phyloP scores from a whole-genome alignment of 2,113 vertebrate genomes.

The Stomatorhinus ivindoensis region DNA sequence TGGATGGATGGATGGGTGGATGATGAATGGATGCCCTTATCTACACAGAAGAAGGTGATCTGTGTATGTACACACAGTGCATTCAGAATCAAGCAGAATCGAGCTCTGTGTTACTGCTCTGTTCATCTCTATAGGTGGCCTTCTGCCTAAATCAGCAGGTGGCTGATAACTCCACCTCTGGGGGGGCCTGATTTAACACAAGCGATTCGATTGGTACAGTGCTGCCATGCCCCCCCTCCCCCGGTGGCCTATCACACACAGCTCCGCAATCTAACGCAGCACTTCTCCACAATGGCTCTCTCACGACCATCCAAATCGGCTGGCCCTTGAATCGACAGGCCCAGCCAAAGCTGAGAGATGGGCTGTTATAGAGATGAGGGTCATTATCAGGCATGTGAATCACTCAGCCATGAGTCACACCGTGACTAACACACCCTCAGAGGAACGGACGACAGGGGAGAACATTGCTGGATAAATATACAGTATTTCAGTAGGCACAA shows the following conservation, averaged over 20 bases:
- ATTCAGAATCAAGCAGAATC: neutral
- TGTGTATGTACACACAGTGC: neutral
- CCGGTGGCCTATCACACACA: neutral
- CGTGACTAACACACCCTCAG: neutral
- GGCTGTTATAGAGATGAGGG: neutral
- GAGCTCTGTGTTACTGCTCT: neutral
- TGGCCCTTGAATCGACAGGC: neutral
- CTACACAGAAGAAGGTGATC: neutral
- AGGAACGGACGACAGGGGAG: neutral
- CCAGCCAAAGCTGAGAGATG: neutral
- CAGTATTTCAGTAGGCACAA: neutral
- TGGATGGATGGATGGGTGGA: neutral
- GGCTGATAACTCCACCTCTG: neutral
- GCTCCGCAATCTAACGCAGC: neutral
- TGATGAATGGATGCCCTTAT: neutral
- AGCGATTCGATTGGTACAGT: neutral
- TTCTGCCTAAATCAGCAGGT: neutral
- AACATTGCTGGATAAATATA: neutral
- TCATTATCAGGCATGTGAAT: constrained; percentile 1
- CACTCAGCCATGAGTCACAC: neutral
- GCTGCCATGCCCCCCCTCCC: neutral
- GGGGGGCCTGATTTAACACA: neutral
- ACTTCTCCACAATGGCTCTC: neutral
- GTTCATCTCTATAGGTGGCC: neutral
- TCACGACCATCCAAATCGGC: neutral